Conservation (phyloP, 2,113 vertebrate species). For the Aphyosemion australe region DNA sequence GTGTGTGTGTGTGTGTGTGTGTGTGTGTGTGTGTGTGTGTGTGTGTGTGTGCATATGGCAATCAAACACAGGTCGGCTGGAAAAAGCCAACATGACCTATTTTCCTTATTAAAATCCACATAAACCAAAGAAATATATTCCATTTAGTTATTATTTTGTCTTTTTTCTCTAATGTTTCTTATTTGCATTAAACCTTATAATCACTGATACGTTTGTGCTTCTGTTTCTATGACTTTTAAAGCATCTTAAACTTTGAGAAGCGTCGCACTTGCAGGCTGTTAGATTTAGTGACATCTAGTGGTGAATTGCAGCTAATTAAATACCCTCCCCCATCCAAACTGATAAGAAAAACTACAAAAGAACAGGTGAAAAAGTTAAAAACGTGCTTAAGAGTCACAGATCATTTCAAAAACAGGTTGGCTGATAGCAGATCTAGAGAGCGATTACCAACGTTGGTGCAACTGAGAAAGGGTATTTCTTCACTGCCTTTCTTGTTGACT, state of each 20-base stretch:
- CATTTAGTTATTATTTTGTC: not conserved
- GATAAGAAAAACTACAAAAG: not conserved
- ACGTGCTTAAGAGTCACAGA: not conserved
- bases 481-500: constrained; percentile 67
- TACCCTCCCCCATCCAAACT: not conserved
- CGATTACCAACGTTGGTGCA: constrained; percentile 61
- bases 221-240: not conserved
- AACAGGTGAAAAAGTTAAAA: not conserved
- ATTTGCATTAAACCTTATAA: too few relatives aligned
- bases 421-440: constrained; percentile 51
- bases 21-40: constrained; percentile 51
- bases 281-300: not conserved
- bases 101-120: constrained; percentile 3
- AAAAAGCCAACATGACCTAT: constrained; percentile 58
- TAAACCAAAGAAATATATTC: too few relatives aligned
- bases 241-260: not conserved
- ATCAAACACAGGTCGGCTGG: constrained; percentile 67
- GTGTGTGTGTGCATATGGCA: constrained; percentile 57
- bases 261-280: not conserved
- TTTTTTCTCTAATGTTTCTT: not conserved
- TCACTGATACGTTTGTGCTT: not conserved
- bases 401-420: constrained; percentile 39
- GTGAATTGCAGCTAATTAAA: not conserved
- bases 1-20: constrained; percentile 51
- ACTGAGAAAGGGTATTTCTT: constrained; percentile 66